Evolutionary conservation across 35 echinoderm and acorn worm genomes (phyloP).

Genomic region (Heliocidaris erythrogramma): DNA sequence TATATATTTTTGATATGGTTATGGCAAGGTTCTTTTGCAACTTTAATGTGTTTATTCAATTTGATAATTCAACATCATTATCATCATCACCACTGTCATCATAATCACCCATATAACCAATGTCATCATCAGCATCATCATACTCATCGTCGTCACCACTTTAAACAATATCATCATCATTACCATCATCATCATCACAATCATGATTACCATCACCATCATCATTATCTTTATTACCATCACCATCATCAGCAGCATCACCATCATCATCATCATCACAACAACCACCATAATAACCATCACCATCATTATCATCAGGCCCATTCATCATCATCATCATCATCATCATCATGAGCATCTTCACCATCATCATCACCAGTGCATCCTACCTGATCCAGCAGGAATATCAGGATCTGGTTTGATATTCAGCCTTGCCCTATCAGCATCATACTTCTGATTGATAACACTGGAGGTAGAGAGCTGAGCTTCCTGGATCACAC

Average conservation of each 20-base stretch:
- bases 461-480: constrained; percentile 56
- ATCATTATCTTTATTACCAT: constrained; percentile 23
- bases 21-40: too few species aligned
- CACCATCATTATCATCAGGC: constrained; percentile 37
- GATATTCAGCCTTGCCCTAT: constrained; percentile 68
- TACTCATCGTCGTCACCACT: neutral
- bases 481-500: constrained; percentile 78
- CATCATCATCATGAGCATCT: neutral
- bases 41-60: too few species aligned
- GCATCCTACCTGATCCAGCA: neutral
- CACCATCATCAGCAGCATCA: neutral
- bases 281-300: neutral
- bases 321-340: neutral
- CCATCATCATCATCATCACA: constrained; percentile 28
- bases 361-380: neutral
- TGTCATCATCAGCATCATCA: neutral
- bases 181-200: neutral
- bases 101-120: too few species aligned
- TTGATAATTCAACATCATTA: too few species aligned
- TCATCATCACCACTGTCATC: too few species aligned
- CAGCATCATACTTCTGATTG: constrained; percentile 47
- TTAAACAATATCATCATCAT: neutral
- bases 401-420: constrained; percentile 4
- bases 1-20: too few species aligned
- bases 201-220: constrained; percentile 13